Conservation (phyloP, 2,797 vertebrate genomes). For the Discoglossus pictus region DNA sequence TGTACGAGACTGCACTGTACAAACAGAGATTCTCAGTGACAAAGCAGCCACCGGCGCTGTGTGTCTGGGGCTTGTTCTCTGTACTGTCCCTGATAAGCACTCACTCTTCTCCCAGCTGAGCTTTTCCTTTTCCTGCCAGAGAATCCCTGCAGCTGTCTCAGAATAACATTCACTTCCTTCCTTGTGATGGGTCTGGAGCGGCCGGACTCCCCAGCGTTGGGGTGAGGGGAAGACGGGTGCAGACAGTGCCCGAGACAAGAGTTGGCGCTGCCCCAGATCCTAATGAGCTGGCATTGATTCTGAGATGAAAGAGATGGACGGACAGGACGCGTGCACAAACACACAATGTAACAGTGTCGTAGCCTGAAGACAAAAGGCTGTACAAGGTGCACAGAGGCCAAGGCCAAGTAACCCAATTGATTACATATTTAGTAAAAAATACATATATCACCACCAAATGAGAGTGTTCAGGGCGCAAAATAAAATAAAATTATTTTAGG, state of each 20-base stretch:
- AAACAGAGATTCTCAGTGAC: conserved; percentile 43
- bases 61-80: conserved; percentile 36
- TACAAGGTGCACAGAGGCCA: conserved; percentile 28
- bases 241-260: conserved; percentile 38
- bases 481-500: too few species aligned
- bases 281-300: conserved; percentile 45
- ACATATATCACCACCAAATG: too few species aligned
- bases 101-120: conserved; percentile 9
- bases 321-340: conserved; percentile 38
- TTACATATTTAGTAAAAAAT: background rate
- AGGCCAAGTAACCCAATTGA: conserved; percentile 13
- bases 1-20: conserved; percentile 35
- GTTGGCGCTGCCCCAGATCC: conserved; percentile 42
- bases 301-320: conserved; percentile 41
- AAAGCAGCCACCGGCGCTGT: background rate
- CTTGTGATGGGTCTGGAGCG: background rate
- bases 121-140: conserved; percentile 42
- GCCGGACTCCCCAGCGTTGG: conserved; percentile 15
- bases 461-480: too few species aligned
- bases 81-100: conserved; percentile 30
- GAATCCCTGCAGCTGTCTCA: conserved; percentile 46
- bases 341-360: conserved; percentile 39
- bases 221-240: conserved; percentile 31
- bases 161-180: background rate
- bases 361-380: conserved; percentile 23